Evolutionary conservation across 2,113 vertebrate genomes (phyloP).

Genomic region (Otolemur garnettii): DNA sequence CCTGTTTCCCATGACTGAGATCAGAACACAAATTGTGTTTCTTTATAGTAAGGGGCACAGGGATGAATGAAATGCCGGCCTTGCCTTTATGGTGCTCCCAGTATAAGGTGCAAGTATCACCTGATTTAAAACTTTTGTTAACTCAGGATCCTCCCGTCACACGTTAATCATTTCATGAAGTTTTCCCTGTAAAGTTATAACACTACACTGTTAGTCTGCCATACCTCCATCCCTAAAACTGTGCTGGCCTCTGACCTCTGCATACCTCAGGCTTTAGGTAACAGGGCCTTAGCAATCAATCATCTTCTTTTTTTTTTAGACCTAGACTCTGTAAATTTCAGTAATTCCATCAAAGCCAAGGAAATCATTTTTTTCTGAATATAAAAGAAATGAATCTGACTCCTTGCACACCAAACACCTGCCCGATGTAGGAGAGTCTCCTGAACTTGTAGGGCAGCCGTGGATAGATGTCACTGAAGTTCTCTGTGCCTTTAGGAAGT

Average conservation of each 20-base stretch:
- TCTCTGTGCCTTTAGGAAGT: neutral
- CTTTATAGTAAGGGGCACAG: neutral
- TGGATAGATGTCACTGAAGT: neutral
- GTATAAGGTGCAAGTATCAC: neutral
- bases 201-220: neutral
- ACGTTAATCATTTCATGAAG: neutral
- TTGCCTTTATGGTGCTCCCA: neutral
- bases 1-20: neutral
- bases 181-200: neutral
- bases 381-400: neutral
- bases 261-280: neutral
- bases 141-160: neutral
- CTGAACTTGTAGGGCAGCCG: neutral
- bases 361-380: constrained; percentile 8
- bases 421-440: neutral
- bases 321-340: constrained; percentile 11
- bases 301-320: neutral
- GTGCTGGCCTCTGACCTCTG: neutral
- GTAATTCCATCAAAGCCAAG: neutral
- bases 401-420: neutral
- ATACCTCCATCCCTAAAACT: neutral
- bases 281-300: neutral
- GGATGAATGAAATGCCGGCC: neutral
- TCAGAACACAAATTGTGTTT: neutral
- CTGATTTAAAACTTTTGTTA: neutral